Conservation (phyloP, 2,888 invertebrate species). For the Hemistola chrysoprasaria region DNA sequence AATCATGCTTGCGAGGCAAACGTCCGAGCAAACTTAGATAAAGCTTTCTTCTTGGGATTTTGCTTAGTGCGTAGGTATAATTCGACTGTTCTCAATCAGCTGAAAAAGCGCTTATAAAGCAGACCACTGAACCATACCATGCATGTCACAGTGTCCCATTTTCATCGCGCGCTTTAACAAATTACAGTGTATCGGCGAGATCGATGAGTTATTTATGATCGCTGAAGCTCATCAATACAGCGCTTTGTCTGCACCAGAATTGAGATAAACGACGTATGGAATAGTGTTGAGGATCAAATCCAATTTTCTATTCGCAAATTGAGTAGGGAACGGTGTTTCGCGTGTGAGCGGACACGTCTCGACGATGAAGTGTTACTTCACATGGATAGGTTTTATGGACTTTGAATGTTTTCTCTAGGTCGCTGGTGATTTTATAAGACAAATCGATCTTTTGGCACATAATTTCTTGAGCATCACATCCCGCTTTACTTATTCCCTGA, state of each 20-base stretch:
- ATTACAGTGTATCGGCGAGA: conserved; percentile 30
- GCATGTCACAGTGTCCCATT: conserved; percentile 10
- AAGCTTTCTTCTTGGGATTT: no score
- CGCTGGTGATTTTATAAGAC: no score
- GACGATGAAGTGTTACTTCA: conserved; percentile 34
- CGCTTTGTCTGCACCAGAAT: conserved; percentile 52
- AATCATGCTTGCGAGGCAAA: no score
- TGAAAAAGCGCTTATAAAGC: neutral
- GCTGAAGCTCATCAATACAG: conserved; percentile 33
- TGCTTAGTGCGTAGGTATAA: no score
- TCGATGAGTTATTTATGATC: conserved; percentile 48
- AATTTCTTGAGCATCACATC: no score
- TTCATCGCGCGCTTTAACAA: conserved; percentile 18
- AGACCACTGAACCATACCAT: conserved; percentile 2
- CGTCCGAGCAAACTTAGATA: no score
- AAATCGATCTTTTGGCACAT: no score
- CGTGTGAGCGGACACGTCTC: conserved; percentile 39
- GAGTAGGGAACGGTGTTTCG: conserved; percentile 53
- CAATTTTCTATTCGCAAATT: conserved; percentile 63
- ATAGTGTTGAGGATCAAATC: conserved; percentile 67
- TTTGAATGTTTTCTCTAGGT: no score
- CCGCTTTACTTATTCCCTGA: no score
- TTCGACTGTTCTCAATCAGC: no score
- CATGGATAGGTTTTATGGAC: conserved; percentile 16
- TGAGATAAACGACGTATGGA: conserved; percentile 66